Conservation (phyloP, 2,797 vertebrate species). For the Siniperca undulata region DNA sequence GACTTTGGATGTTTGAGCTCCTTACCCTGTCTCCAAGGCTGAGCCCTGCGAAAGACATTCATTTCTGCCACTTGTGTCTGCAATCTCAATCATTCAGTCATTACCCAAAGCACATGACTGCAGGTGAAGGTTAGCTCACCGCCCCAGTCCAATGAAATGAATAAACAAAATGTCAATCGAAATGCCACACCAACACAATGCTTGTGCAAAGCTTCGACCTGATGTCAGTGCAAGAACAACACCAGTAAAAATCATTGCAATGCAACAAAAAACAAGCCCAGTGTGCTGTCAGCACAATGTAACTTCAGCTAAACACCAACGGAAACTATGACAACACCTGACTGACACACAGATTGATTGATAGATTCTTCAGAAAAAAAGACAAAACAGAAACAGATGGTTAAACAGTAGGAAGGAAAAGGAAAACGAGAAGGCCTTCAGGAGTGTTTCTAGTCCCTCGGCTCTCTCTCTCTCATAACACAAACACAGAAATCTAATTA, state of each 20-base stretch:
- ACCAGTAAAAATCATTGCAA: too few species aligned
- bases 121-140: neutral
- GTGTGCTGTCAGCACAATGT: too few species aligned
- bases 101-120: too few species aligned
- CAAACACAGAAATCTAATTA: constrained; percentile 48
- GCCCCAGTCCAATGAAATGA: neutral
- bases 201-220: too few species aligned
- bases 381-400: constrained; percentile 6
- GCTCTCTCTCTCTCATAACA: neutral
- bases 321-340: neutral
- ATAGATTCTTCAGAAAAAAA: neutral
- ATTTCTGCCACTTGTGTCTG: neutral
- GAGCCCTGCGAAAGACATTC: neutral
- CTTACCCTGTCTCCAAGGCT: neutral
- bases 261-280: too few species aligned
- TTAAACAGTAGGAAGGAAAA: neutral
- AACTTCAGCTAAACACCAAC: too few species aligned
- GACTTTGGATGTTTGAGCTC: neutral
- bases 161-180: too few species aligned
- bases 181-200: too few species aligned
- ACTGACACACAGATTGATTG: neutral
- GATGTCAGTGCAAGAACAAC: too few species aligned
- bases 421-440: neutral
- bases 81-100: neutral
- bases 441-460: neutral